Evolutionary conservation across 2,888 invertebrate species (phyloP), one percentile per base, ranked within the genome.

Genomic region (Drosophila seclusa): DNA sequence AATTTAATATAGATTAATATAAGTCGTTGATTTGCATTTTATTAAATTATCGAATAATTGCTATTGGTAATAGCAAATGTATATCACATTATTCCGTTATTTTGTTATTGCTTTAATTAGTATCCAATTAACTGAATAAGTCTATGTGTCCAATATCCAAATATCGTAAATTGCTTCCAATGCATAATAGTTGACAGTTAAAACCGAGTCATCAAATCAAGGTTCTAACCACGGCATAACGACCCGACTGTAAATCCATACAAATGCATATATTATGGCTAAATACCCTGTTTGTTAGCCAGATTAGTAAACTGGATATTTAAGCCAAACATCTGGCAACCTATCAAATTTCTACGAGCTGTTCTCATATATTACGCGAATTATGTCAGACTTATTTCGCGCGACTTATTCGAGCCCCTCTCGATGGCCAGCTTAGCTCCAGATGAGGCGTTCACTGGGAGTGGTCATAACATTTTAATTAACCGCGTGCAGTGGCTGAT

Each of bases 391-490:
- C 31, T 67, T 67, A 55, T 60, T 29, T 32, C 49, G 50, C 38
- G 40, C 21, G 49, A 67, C 40, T 60, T 36, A n/a, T 54, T 58
- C 32, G 27, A 32, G 18, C 29, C n/a, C 13, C 57, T 54, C n/a
- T 54, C 24, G 21, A 34, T 32, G 42, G n/a, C 1, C n/a, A 27
- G 27, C 36, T 68, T 60, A 73, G 16, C 24, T 59, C 13, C 29
- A 32, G 52, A 31, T 48, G 4, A 64, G 42, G 49, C 49, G 18
- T 13, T 8, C 40, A 42, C 29, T 49, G 45, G 64, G 18, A 31
- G 53, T 50, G 40, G 48, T 24, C 66, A 73, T 79, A 73, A 76
- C 67, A 66, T 76, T 79, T 70, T 79, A 76, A 79, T 79, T 79
- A 73, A 70, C 60, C 50, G 21, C 62, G 27, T 64, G 58, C 48